Conservation (phyloP, 1,140 invertebrate species). For the Pachypsylla venusta region DNA sequence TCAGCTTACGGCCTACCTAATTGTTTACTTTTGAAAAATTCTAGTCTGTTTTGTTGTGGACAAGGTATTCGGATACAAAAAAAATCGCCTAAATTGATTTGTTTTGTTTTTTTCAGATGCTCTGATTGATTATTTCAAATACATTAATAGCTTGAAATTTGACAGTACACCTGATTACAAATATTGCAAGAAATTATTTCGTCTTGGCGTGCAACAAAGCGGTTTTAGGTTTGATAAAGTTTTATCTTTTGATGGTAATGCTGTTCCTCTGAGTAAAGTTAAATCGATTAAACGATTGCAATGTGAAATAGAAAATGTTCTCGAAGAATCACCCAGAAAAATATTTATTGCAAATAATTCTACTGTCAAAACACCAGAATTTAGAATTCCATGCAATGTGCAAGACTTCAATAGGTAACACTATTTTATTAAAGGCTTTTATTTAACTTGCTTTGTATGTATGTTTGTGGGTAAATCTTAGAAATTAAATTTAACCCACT, state of each 20-base stretch:
- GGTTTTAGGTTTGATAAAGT: constrained; percentile 1
- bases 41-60: no score
- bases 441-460: no score
- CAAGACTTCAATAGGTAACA: constrained; percentile 7
- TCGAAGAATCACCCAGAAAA: constrained; percentile 3
- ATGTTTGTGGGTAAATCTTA: no score
- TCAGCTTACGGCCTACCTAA: no score
- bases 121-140: constrained; percentile 41
- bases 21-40: no score
- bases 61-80: no score
- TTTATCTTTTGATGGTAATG: not conserved
- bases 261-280: constrained; percentile 10
- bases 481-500: no score
- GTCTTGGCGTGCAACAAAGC: constrained; percentile 25
- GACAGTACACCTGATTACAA: constrained; percentile 48
- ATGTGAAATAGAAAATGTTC: not conserved
- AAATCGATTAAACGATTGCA: constrained; percentile 16
- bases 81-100: no score
- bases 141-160: constrained; percentile 43
- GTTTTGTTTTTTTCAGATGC: constrained; percentile 29
- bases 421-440: no score
- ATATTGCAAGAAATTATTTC: constrained; percentile 33
- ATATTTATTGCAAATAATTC: constrained; percentile 5
- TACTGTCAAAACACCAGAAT: not conserved
- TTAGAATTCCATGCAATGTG: constrained; percentile 2